Evolutionary conservation across 2,888 invertebrate species (phyloP), one percentile per base, ranked within the genome.

Genomic region (Chymomyza procnemis): DNA sequence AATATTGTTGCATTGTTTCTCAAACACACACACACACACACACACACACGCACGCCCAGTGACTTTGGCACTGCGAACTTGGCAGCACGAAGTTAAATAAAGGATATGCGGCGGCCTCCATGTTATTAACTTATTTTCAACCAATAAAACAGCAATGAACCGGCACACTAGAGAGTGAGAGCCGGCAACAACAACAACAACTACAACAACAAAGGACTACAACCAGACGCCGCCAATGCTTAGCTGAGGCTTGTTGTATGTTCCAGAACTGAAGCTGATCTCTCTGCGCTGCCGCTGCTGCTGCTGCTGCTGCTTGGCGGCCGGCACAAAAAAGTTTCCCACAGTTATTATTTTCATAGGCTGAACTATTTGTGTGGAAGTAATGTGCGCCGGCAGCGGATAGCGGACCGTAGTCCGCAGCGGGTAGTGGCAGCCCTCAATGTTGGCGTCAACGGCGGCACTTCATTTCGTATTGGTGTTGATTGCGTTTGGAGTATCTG

Each of bases 91-190:
- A 18, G 50, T n/a, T n/a, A n/a, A n/a, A n/a, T 19, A 18, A 41
- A 16, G 60, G 47, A 46, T 47, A 52, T 26, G 30, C 30, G 30
- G 62, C 76, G 68, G 74, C 86, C 75, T 85, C 88, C 88, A 88
- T 85, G 80, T 88, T 89, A 88, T 88, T 88, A 88, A 89, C 87
- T 89, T 89, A 89, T 88, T 89, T 87, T 79, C 81, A 89, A 73
- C 83, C 89, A 88, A 85, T 89, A 84, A 89, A 88, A 87, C 78
- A 79, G 87, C 80, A 88, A 85, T 83, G 86, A 87, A 79, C 76
- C 76, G 75, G 72, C 59, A 50, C 54, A 56, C 54, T 54, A 54
- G 56, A 14, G 12, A 47, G 30, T 34, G 61, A 50, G 18, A 8
- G 18, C 16, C 47, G 18, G 2, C 3, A 50, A 50, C 50, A 50